A percentile compares a stretch with the other conserved stretches of the same genome.
Evolutionary conservation across 2,797 vertebrate genomes (phyloP).

Genomic region (Gila robusta): DNA sequence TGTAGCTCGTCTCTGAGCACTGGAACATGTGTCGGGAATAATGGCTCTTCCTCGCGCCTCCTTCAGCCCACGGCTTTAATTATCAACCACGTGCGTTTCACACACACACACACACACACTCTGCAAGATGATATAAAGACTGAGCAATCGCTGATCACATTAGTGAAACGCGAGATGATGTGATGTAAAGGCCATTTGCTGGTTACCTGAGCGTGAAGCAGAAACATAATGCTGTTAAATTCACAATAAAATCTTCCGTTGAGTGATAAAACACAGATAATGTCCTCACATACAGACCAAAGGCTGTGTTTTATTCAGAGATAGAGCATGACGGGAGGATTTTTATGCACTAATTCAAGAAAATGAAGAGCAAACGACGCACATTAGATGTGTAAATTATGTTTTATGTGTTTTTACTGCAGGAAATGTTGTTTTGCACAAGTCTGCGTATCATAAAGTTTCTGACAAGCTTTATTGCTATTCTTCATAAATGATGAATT

Average conservation of each 20-base stretch:
- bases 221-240: conserved; percentile 28
- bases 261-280: conserved; percentile 19
- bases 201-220: conserved; percentile 7
- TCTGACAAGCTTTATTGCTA: neutral
- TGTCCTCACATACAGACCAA: neutral
- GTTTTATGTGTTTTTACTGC: neutral
- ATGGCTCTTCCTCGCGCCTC: conserved; percentile 72
- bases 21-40: conserved; percentile 77
- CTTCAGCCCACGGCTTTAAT: conserved; percentile 77
- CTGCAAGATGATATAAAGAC: conserved; percentile 35
- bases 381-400: neutral
- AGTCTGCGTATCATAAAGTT: neutral
- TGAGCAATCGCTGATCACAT: conserved; percentile 15
- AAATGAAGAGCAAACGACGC: neutral
- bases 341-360: neutral
- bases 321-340: neutral
- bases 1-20: conserved; percentile 76
- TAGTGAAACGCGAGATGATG: conserved; percentile 16
- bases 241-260: neutral
- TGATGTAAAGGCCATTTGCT: conserved; percentile 32
- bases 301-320: conserved; percentile 6
- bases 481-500: neutral
- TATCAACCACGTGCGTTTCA: conserved; percentile 66
- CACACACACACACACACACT: conserved; percentile 54
- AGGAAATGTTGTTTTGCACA: neutral